Evolutionary conservation across 2,888 invertebrate genomes (phyloP).

Genomic region (Eurytoma adleriae): DNA sequence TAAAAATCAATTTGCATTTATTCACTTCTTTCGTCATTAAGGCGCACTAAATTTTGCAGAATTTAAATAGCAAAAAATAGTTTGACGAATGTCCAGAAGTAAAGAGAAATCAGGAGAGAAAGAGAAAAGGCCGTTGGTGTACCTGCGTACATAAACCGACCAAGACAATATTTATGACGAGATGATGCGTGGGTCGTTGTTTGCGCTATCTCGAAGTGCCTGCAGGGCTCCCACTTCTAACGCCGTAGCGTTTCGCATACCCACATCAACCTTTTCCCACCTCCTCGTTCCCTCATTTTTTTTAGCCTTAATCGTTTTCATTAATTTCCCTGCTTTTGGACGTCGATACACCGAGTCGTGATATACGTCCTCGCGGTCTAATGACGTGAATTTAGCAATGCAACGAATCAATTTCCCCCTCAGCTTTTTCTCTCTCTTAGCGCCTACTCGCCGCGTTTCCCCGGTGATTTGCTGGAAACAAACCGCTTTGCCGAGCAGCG

Average conservation of each 20-base stretch:
- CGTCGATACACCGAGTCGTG: background rate
- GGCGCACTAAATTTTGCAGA: background rate
- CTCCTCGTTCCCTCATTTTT: slow-evolving; percentile 10
- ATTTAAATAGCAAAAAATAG: slow-evolving; percentile 34
- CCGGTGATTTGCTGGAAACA: background rate
- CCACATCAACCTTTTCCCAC: slow-evolving; percentile 17
- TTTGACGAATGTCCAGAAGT: slow-evolving; percentile 18
- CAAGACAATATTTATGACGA: slow-evolving; percentile 66
- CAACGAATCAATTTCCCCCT: background rate
- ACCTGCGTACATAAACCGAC: slow-evolving; percentile 47
- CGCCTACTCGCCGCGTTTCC: background rate
- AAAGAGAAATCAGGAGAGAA: slow-evolving; percentile 28
- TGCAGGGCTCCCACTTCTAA: slow-evolving; percentile 33
- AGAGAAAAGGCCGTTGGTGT: slow-evolving; percentile 29
- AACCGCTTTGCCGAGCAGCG: background rate
- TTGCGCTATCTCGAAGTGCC: slow-evolving; percentile 62
- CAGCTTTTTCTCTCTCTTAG: background rate
- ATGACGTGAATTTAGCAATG: no score
- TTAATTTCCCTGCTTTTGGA: background rate
- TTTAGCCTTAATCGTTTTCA: background rate
- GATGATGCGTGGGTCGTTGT: slow-evolving; percentile 66
- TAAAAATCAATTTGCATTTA: no score
- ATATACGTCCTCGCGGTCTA: no score
- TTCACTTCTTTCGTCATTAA: no score
- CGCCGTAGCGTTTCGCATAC: slow-evolving; percentile 12